Evolutionary conservation across 2,113 vertebrate species (phyloP), one percentile per base, ranked within the genome.

Genomic region (Hippopotamus amphibius): DNA sequence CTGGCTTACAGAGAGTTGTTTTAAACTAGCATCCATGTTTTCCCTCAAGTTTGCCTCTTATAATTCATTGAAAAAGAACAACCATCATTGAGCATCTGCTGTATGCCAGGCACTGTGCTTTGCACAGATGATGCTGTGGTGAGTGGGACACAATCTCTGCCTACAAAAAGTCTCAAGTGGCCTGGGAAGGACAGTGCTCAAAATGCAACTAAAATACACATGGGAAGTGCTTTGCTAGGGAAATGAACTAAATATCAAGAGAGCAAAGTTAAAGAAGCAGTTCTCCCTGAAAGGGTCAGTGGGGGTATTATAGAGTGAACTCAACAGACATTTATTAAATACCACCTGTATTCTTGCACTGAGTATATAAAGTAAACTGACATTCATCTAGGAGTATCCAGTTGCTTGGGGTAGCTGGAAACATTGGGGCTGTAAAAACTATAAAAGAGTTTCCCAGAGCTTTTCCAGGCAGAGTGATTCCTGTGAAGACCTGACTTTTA

Each of bases 11-110:
- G 68, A 93, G 22, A n/a, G 21, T 59, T 95, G 71, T 90, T 95
- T 90, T 76, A 85, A 65, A 95, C n/a, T 28, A 80, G 13, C 41
- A 55, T 43, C n/a, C 41, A 19, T 59, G 13, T 95, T 94, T 93
- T 53, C 69, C 43, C 71, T 66, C 48, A 79, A 82, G 16, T 88
- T 26, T 92, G 41, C 61, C 81, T 91, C 55, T 91, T 95, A 6
- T 93, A 93, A 65, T 28, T 96, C 33, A 96, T 4, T 91, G 61
- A 55, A 90, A 90, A 85, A 76, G 30, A 80, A 94, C 86, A 89
- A 26, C n/a, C 8, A 10, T 84, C 16, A 11, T 37, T 85, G 81
- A 93, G 41, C 19, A 80, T 50, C 21, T 81, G 3, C 53, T 63
- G 0, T 55, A 30, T 90, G 55, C 76, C 57, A 77, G 14, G 17